phyloP scores from a whole-genome alignment of 2,888 invertebrate species.

The Vesta saturnalis region DNA sequence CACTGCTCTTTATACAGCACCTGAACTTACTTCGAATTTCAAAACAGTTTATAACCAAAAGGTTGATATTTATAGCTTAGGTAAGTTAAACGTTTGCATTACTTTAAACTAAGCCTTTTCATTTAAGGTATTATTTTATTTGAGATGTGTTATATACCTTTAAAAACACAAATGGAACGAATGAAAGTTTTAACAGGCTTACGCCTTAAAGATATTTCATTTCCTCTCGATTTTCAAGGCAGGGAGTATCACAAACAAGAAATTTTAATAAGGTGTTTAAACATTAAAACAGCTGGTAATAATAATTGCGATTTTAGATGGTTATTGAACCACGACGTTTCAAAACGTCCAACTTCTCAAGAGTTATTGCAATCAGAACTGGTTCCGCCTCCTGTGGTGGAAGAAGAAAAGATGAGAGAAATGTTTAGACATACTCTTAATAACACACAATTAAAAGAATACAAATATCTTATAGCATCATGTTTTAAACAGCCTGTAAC shows the following conservation, averaged over 20 bases:
- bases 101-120: background rate
- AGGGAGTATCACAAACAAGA: constrained; percentile 68
- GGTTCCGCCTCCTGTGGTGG: constrained; percentile 86
- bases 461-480: constrained; percentile 74
- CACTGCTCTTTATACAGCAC: constrained; percentile 94
- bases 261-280: constrained; percentile 69
- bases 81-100: constrained; percentile 60
- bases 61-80: constrained; percentile 75
- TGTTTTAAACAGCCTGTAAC: constrained; percentile 66
- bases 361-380: constrained; percentile 85
- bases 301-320: constrained; percentile 62
- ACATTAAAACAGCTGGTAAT: background rate
- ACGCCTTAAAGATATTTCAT: constrained; percentile 72
- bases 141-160: constrained; percentile 91
- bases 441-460: constrained; percentile 82
- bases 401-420: constrained; percentile 85
- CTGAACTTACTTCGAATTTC: constrained; percentile 80
- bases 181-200: constrained; percentile 79
- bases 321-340: constrained; percentile 87
- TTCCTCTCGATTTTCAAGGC: constrained; percentile 76
- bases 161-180: constrained; percentile 91
- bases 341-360: constrained; percentile 83
- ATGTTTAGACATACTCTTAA: constrained; percentile 83
- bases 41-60: constrained; percentile 88
- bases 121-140: constrained; percentile 89